Conservation (phyloP, 1,140 invertebrate genomes). For the Potamilus streckersoni region DNA sequence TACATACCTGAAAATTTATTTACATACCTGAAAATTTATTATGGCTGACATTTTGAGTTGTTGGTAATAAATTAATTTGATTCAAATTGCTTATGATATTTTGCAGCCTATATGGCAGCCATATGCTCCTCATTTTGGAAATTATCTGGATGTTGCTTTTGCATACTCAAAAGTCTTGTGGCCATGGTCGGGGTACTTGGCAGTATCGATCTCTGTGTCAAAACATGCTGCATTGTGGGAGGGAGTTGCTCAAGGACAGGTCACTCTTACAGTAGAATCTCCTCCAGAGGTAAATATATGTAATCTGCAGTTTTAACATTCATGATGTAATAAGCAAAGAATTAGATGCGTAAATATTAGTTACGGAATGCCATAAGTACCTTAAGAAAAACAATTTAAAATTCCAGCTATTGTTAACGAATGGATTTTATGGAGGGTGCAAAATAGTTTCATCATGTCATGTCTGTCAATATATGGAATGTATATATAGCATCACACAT, state of each 20-base stretch:
- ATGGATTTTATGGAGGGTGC: no score
- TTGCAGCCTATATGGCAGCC: conserved; percentile 86
- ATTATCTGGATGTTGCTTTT: conserved; percentile 64
- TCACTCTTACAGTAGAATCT: conserved; percentile 87
- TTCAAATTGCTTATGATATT: conserved; percentile 3
- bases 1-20: no score
- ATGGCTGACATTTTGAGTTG: neutral
- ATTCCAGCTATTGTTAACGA: neutral
- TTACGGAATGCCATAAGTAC: neutral
- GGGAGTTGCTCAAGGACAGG: conserved; percentile 83
- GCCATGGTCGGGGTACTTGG: conserved; percentile 97
- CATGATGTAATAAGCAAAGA: neutral
- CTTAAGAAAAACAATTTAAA: neutral
- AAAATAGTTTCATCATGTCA: no score
- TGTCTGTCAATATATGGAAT: no score
- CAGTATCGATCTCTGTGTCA: conserved; percentile 79
- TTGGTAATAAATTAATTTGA: neutral
- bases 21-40: no score
- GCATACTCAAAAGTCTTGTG: conserved; percentile 87
- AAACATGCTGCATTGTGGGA: conserved; percentile 80
- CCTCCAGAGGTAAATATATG: conserved; percentile 75
- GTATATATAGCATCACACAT: no score
- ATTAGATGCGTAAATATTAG: neutral
- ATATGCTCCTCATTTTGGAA: conserved; percentile 81
- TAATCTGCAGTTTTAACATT: neutral